phyloP scores from a whole-genome alignment of 2,888 invertebrate genomes.

The Sesia bembeciformis region DNA sequence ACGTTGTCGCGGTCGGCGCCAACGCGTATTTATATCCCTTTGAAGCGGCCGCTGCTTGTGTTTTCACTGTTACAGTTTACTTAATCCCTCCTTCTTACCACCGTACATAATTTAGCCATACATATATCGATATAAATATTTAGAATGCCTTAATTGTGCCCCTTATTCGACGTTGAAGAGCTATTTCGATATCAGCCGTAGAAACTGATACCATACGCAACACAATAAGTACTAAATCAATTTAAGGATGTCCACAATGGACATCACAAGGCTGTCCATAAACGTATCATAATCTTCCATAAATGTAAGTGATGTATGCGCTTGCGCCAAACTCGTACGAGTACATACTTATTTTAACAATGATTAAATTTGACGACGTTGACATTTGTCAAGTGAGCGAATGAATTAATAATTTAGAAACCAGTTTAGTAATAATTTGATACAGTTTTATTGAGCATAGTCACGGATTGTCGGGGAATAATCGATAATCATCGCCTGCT shows the following conservation, averaged over 20 bases:
- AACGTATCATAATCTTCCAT: no score
- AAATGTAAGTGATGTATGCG: no score
- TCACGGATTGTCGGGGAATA: slow-evolving; percentile 9
- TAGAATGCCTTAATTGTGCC: no score
- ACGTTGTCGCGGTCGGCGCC: slow-evolving; percentile 29
- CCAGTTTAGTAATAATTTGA: slow-evolving; percentile 10
- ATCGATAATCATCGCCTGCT: slow-evolving; percentile 13
- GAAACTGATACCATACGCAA: no score
- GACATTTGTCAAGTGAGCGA: not conserved
- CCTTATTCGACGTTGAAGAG: no score
- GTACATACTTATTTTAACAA: not conserved
- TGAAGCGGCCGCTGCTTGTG: slow-evolving; percentile 39
- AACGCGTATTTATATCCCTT: slow-evolving; percentile 46
- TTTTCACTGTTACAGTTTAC: slow-evolving; percentile 35
- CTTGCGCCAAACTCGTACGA: no score
- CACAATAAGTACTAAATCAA: no score
- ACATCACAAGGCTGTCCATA: no score
- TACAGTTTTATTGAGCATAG: slow-evolving; percentile 4
- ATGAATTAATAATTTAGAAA: slow-evolving; percentile 3
- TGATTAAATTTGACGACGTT: not conserved
- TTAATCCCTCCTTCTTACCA: slow-evolving; percentile 12
- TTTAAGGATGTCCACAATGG: no score
- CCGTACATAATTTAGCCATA: not conserved
- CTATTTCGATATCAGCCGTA: no score
- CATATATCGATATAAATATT: no score